Conservation (phyloP, 2,797 vertebrate species). For the Oreonectes daqikongensis region DNA sequence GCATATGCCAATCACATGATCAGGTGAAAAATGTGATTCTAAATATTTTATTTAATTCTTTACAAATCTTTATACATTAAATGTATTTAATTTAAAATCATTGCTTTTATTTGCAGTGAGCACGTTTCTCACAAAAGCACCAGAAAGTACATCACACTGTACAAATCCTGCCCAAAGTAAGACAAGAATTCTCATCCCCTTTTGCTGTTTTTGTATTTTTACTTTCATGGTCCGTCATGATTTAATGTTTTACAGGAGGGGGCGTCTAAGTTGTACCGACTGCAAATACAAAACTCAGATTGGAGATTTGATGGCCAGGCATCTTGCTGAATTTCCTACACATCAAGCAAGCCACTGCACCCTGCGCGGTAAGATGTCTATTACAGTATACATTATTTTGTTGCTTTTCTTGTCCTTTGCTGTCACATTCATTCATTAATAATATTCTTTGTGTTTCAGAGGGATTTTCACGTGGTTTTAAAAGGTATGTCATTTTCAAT, state of each 20-base stretch:
- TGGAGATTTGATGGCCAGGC: constrained; percentile 90
- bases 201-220: neutral
- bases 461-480: constrained; percentile 59
- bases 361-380: constrained; percentile 32
- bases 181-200: neutral
- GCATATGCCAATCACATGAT: constrained; percentile 99
- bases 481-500: constrained; percentile 49
- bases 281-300: constrained; percentile 79
- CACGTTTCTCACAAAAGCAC: constrained; percentile 80
- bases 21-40: constrained; percentile 72
- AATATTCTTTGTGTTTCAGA: constrained; percentile 42
- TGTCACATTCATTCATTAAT: neutral
- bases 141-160: constrained; percentile 82
- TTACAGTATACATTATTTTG: too few species aligned
- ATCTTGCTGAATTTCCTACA: constrained; percentile 78
- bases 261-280: constrained; percentile 75
- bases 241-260: constrained; percentile 60
- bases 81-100: neutral
- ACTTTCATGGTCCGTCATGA: neutral
- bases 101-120: constrained; percentile 69
- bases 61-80: neutral
- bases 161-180: constrained; percentile 81
- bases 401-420: neutral
- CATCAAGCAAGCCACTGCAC: constrained; percentile 73
- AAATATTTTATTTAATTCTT: neutral